Percentiles rank a stretch among this genome's conserved stretches.
phyloP scores from a whole-genome alignment of 2,113 vertebrate genomes.

The Oryzias celebensis region DNA sequence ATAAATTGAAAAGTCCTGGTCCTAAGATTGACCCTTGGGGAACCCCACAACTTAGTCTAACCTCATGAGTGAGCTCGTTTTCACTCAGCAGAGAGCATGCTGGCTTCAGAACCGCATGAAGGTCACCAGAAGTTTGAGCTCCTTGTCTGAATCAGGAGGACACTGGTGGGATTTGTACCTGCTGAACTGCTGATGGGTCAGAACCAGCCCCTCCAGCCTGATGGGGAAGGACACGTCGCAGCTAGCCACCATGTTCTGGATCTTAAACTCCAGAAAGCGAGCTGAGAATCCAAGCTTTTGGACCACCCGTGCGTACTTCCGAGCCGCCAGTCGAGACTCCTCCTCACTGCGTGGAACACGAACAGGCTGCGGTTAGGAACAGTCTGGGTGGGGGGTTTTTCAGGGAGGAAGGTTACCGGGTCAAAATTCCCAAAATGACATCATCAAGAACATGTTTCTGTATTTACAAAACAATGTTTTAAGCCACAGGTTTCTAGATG shows the following conservation, averaged over 20 bases:
- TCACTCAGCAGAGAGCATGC: too few relatives aligned
- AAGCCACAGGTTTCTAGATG: neutral
- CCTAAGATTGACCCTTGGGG: too few relatives aligned
- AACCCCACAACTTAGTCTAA: too few relatives aligned
- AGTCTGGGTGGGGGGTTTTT: too few relatives aligned
- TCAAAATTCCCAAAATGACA: neutral
- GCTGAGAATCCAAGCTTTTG: conserved; percentile 97
- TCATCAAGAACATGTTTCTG: too few relatives aligned
- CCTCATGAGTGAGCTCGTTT: too few relatives aligned
- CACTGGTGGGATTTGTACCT: conserved; percentile 66
- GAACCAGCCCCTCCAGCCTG: conserved; percentile 88
- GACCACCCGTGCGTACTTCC: conserved; percentile 92
- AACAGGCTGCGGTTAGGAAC: neutral
- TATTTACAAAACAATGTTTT: too few relatives aligned
- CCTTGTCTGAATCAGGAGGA: neutral
- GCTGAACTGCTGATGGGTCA: conserved; percentile 94
- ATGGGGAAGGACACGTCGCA: conserved; percentile 96
- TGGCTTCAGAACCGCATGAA: too few relatives aligned
- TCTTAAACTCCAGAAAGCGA: conserved; percentile 96
- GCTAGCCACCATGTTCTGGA: conserved; percentile 98
- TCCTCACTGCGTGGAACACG: conserved; percentile 82
- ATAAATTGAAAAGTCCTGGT: too few relatives aligned
- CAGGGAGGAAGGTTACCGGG: too few relatives aligned
- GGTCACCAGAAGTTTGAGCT: too few relatives aligned
- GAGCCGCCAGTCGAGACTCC: conserved; percentile 90